A percentile compares a stretch with the other conserved stretches of the same genome.
phyloP scores from a whole-genome alignment of 2,888 invertebrate genomes.

The Dyspetes luteomarginatus region DNA sequence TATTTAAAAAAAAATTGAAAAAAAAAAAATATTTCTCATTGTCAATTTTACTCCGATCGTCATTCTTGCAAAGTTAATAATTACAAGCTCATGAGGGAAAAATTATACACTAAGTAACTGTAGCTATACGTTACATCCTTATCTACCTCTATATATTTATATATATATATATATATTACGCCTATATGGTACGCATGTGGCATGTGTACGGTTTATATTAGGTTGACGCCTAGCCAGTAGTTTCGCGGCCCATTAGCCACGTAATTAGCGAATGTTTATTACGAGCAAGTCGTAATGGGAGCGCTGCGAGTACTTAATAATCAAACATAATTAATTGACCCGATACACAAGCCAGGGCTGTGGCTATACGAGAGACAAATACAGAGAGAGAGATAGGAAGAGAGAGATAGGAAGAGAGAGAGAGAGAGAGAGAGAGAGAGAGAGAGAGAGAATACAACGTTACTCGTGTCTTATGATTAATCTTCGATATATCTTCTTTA shows the following conservation, averaged over 20 bases:
- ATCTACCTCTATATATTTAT: neutral
- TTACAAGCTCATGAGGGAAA: neutral
- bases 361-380: neutral
- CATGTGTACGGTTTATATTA: constrained; percentile 18
- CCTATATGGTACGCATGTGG: neutral
- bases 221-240: constrained; percentile 34
- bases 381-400: neutral
- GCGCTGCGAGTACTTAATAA: constrained; percentile 59
- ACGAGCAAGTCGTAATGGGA: constrained; percentile 55
- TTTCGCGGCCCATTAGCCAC: constrained; percentile 60
- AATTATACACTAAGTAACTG: neutral
- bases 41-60: neutral
- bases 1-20: no score
- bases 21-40: no score
- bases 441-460: neutral
- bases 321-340: constrained; percentile 58
- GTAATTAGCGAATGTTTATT: constrained; percentile 63
- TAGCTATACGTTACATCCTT: no score
- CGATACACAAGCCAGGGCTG: neutral
- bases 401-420: neutral
- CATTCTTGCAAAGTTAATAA: constrained; percentile 31
- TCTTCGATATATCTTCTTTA: constrained; percentile 54
- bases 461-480: constrained; percentile 51
- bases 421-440: neutral
- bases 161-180: neutral